phyloP scores from a whole-genome alignment of 2,113 vertebrate species.

The Ciconia stormi region DNA sequence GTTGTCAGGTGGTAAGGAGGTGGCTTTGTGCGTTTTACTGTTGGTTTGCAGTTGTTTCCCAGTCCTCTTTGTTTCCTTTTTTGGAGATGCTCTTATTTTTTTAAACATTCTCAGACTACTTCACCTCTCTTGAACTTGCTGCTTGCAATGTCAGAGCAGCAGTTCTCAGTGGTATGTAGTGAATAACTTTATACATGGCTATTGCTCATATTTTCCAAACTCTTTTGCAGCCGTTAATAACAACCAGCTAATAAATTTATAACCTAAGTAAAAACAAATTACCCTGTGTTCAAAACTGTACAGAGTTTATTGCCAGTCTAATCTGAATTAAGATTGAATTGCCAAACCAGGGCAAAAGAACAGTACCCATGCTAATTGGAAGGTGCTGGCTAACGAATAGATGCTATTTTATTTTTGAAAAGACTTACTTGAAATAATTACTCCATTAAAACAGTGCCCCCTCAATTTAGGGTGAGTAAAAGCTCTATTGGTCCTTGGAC shows the following conservation, averaged over 20 bases:
- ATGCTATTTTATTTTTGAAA: not conserved
- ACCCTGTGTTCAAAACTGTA: not conserved
- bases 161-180: not conserved
- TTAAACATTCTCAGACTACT: not conserved
- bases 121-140: conserved; percentile 16
- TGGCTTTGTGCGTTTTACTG: not conserved
- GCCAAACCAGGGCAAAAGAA: not conserved
- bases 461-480: not conserved
- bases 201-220: conserved; percentile 22
- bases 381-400: not conserved
- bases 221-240: not conserved
- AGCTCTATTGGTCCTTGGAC: not conserved
- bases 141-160: not conserved
- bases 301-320: not conserved
- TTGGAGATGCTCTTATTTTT: not conserved
- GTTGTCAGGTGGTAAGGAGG: not conserved
- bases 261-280: not conserved
- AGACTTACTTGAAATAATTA: not conserved
- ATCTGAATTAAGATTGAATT: not conserved
- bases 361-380: not conserved
- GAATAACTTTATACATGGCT: conserved; percentile 10
- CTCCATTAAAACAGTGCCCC: not conserved
- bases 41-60: not conserved
- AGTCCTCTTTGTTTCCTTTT: conserved; percentile 2
- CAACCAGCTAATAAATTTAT: not conserved